A percentile compares a stretch with the other conserved stretches of the same genome.
These are phyloP conservation scores for Platycercus adscitus DNA, from an alignment of 2,113 vertebrate species.

Conservation along the genomic window DNA sequence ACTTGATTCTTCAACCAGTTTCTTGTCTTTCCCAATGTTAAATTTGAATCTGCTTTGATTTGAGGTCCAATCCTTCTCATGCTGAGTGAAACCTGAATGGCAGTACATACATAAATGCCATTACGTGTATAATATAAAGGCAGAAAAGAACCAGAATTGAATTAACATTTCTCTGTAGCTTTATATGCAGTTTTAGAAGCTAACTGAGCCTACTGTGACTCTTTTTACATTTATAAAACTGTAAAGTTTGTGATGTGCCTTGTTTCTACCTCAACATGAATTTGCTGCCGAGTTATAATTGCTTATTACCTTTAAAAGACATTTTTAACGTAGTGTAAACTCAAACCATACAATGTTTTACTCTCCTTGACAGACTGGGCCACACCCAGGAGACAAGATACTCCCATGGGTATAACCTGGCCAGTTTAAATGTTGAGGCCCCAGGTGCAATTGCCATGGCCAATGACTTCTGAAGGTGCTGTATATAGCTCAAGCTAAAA, in stretches of 20 bases:
- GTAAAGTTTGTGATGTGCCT: neutral
- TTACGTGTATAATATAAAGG: neutral
- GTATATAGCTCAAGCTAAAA: neutral
- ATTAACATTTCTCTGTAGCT: neutral
- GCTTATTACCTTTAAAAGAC: neutral
- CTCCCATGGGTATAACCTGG: neutral
- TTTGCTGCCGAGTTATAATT: neutral
- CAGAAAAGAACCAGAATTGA: neutral
- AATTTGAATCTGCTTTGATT: neutral
- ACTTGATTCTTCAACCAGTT: neutral
- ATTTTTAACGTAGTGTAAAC: fast-evolving
- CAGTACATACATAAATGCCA: neutral
- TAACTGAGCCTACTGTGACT: neutral
- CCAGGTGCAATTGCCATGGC: neutral
- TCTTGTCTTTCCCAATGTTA: neutral
- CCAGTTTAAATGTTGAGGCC: neutral
- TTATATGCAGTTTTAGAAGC: neutral
- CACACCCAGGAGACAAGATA: fast-evolving
- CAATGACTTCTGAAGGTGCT: neutral
- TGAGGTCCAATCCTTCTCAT: neutral
- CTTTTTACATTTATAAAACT: neutral
- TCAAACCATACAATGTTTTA: neutral
- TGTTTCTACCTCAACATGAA: neutral
- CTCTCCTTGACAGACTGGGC: neutral
- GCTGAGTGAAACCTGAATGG: neutral